A percentile compares a stretch with the other conserved stretches of the same genome.
Conservation (phyloP, 92 coral and sea anemone species). For the Paramuricea clavata region DNA sequence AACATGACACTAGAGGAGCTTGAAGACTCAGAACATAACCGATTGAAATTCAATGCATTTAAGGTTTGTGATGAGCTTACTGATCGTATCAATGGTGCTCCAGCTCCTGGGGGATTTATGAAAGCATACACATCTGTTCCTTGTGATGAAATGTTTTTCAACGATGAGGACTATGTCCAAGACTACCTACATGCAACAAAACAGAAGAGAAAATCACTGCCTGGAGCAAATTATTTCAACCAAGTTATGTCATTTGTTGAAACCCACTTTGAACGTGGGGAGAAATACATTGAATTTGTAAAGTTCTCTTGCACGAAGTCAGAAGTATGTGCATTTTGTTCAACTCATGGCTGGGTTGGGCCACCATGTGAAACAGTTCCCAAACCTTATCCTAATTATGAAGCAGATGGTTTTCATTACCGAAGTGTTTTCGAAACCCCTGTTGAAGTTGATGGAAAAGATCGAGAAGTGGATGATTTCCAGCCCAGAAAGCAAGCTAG, state of each 20-base stretch:
- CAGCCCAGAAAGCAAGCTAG: slow-evolving; percentile 32
- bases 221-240: slow-evolving; percentile 9
- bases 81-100: slow-evolving; percentile 54
- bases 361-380: slow-evolving; percentile 34
- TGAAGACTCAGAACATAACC: slow-evolving; percentile 19
- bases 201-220: slow-evolving; percentile 15
- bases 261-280: slow-evolving; percentile 20
- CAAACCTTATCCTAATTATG: slow-evolving; percentile 36
- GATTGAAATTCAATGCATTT: slow-evolving; percentile 49
- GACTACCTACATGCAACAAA: slow-evolving; percentile 9
- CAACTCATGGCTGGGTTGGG: slow-evolving; percentile 20
- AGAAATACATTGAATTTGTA: slow-evolving; percentile 25
- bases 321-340: not conserved
- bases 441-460: slow-evolving; percentile 9
- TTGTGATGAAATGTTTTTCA: slow-evolving; percentile 37
- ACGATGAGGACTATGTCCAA: slow-evolving; percentile 7
- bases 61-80: slow-evolving; percentile 60
- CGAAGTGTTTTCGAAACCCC: slow-evolving; percentile 2
- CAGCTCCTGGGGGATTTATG: slow-evolving; percentile 55
- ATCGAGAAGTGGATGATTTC: slow-evolving; percentile 16
- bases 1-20: slow-evolving; percentile 50
- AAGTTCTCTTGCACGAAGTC: slow-evolving; percentile 35
- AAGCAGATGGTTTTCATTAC: slow-evolving; percentile 24
- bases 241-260: slow-evolving; percentile 6
- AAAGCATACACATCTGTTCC: slow-evolving; percentile 47